Conservation (phyloP, 2,888 invertebrate genomes). For the Apotomis capreana region DNA sequence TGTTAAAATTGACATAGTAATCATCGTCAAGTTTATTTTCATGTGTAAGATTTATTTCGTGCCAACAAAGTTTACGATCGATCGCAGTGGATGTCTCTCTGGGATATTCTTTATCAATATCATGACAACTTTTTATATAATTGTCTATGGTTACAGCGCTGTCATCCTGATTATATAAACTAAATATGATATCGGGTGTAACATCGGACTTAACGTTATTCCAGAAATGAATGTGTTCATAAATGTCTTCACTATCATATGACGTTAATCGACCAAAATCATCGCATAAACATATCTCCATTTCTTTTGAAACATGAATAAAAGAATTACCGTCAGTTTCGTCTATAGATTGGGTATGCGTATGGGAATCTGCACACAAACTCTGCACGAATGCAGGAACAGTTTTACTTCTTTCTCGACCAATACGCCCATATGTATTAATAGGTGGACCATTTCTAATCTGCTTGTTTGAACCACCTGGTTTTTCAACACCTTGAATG, state of each 20-base stretch:
- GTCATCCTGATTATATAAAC: slow-evolving; percentile 59
- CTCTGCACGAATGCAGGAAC: not conserved
- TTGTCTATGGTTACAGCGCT: not conserved
- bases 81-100: not conserved
- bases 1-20: not conserved
- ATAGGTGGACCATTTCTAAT: slow-evolving; percentile 42
- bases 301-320: slow-evolving; percentile 29
- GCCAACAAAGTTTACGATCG: slow-evolving; percentile 24
- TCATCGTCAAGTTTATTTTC: not conserved
- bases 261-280: slow-evolving; percentile 67
- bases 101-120: not conserved
- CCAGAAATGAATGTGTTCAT: slow-evolving; percentile 71
- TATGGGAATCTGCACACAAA: not conserved
- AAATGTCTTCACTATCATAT: slow-evolving; percentile 55
- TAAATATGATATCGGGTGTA: slow-evolving; percentile 56
- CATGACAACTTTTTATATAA: not conserved
- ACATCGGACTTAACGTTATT: slow-evolving; percentile 50
- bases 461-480: slow-evolving; percentile 58
- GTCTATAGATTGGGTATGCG: slow-evolving; percentile 12
- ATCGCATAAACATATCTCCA: slow-evolving; percentile 63
- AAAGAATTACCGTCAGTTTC: not conserved
- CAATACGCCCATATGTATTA: slow-evolving; percentile 59
- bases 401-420: slow-evolving; percentile 40
- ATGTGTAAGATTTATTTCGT: slow-evolving; percentile 8
- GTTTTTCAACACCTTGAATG: slow-evolving; percentile 71